Conservation (phyloP, 2,113 vertebrate species). For the Mormyrus iriodes region DNA sequence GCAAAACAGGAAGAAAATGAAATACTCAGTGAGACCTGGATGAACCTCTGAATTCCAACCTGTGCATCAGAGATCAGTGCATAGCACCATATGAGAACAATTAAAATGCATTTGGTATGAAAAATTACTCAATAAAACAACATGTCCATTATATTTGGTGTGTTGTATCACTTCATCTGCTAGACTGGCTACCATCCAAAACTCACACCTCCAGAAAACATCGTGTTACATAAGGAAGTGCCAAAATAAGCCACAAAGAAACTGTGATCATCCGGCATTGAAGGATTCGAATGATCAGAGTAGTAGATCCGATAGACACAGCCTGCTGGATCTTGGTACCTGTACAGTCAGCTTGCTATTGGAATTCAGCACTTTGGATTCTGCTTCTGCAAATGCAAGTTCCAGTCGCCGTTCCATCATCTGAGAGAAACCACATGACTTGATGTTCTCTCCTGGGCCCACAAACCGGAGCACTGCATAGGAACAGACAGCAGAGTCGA, state of each 20-base stretch:
- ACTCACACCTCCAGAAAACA: background rate
- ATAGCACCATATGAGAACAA: background rate
- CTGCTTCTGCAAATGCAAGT: conserved; percentile 85
- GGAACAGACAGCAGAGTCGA: conserved; percentile 20
- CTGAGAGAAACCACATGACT: conserved; percentile 85
- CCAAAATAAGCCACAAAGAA: background rate
- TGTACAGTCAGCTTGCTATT: conserved; percentile 78
- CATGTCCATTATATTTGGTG: background rate
- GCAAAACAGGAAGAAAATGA: background rate
- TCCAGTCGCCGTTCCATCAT: conserved; percentile 88
- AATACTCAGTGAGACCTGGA: background rate
- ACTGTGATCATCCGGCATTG: background rate
- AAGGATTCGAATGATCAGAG: background rate
- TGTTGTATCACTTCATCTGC: background rate
- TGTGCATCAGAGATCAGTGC: background rate
- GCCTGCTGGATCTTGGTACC: conserved; percentile 53
- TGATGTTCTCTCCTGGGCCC: conserved; percentile 76
- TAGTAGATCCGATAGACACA: background rate
- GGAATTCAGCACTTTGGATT: conserved; percentile 70
- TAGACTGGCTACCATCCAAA: background rate
- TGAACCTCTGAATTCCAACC: background rate
- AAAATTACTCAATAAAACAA: background rate
- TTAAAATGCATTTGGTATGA: background rate
- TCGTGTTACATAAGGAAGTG: background rate
- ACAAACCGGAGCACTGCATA: conserved; percentile 86